Conservation (phyloP, 2,113 vertebrate species). For the Todiramphus saurophagus region DNA sequence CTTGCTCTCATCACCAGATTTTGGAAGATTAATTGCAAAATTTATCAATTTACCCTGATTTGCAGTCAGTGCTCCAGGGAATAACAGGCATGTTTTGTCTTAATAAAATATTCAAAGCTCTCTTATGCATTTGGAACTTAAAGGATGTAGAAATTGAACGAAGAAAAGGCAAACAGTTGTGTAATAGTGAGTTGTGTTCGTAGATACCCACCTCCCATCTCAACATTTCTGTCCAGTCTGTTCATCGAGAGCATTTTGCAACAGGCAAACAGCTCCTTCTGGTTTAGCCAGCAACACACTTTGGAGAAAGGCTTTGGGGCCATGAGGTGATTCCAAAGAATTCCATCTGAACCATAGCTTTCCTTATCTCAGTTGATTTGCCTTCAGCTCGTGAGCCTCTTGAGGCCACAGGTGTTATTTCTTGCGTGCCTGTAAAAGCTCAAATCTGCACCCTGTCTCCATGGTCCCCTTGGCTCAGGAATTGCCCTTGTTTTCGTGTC, state of each 20-base stretch:
- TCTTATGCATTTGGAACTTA: not conserved
- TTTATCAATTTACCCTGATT: not conserved
- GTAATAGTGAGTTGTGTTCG: not conserved
- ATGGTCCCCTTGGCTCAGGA: not conserved
- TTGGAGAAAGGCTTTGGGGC: not conserved
- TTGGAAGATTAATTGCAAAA: slow-evolving; percentile 11
- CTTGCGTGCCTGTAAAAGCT: not conserved
- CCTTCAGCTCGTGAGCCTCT: accelerated
- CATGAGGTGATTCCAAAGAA: not conserved
- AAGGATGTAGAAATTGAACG: not conserved
- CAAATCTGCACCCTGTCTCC: not conserved
- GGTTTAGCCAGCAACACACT: not conserved
- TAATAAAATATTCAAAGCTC: not conserved
- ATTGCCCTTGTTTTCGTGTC: not conserved
- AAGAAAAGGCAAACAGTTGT: not conserved
- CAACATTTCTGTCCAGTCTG: not conserved
- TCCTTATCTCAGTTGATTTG: not conserved
- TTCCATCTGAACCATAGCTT: not conserved
- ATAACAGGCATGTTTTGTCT: not conserved
- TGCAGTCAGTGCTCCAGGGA: not conserved
- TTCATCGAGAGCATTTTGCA: not conserved
- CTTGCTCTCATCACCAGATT: not conserved
- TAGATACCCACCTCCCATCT: not conserved
- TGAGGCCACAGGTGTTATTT: not conserved
- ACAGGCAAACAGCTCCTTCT: not conserved